Percentiles rank a stretch among this genome's conserved stretches.
phyloP scores from a whole-genome alignment of 2,888 invertebrate genomes.

The Acrobasis repandana region DNA sequence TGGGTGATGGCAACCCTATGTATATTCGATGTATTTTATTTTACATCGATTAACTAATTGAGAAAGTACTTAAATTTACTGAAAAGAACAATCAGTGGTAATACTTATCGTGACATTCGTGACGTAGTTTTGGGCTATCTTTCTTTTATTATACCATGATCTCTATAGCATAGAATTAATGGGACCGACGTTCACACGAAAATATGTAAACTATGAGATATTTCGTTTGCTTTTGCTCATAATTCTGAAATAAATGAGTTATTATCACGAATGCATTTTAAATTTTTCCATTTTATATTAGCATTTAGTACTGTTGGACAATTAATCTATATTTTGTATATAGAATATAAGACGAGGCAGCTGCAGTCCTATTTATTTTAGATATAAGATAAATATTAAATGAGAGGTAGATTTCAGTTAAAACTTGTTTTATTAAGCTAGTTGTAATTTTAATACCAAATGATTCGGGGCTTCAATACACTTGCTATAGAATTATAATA shows the following conservation, averaged over 20 bases:
- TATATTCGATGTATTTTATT: too few species aligned
- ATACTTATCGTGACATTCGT: too few species aligned
- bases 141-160: too few species aligned
- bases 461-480: background rate
- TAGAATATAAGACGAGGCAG: constrained; percentile 13
- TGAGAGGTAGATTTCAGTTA: background rate
- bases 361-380: constrained; percentile 11
- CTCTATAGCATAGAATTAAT: background rate
- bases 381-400: constrained; percentile 2
- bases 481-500: too few species aligned
- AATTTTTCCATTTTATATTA: constrained; percentile 13
- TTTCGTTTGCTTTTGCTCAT: constrained; percentile 2
- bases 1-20: too few species aligned
- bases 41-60: too few species aligned
- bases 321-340: constrained; percentile 1
- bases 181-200: constrained; percentile 2
- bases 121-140: too few species aligned
- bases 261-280: constrained; percentile 9
- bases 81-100: too few species aligned
- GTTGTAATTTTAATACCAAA: background rate
- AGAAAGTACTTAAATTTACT: too few species aligned
- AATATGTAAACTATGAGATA: background rate
- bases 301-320: background rate
- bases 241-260: constrained; percentile 14
- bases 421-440: constrained; percentile 13